Evolutionary conservation across 2,113 vertebrate genomes (phyloP), one percentile per base, ranked within the genome.

Genomic region (Hippocampus guttulatus): DNA sequence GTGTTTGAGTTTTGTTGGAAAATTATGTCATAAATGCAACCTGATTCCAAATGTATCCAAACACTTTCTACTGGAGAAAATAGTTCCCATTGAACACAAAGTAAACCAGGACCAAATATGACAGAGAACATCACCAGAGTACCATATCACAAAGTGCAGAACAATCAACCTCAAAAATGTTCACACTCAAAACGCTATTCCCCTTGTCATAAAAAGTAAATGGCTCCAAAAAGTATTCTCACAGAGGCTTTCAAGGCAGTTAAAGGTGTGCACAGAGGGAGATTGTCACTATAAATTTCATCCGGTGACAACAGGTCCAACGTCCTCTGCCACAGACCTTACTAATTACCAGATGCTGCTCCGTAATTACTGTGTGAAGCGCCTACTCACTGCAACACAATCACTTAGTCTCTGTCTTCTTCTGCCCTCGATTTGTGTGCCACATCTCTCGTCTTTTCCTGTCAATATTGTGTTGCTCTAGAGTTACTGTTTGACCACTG

Each of bases 331-430:
- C 75, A 74, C 51, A 78, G 64, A 55, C 65, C 47, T 57, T 67
- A 38, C 54, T 83, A 85, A 85, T 85, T 81, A 73, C 74, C 76
- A 57, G 73, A 83, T 57, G 73, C 72, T 63, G 68, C 70, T 75
- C 70, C 64, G 49, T 84, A 84, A 86, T 86, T 86, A 81, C 76
- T 65, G 73, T 67, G 72, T 76, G 68, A 65, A 76, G 74, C 63
- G 47, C 30, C 72, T 83, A 58, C 20, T 70, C 70, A 63, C 70
- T 80, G 68, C 61, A 40, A 51, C 73, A 64, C 49, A 5, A 64
- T 65, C 60, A 21, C 66, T 67, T 20, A 18, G 43, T 52, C 63
- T 52, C 21, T 66, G 72, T 74, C 52, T 66, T 60, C 52, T 23
- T 27, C 57, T 38, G 25, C 11, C 67, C 73, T 69, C 55, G 73